Evolutionary conservation across 2,888 invertebrate genomes (phyloP).

Genomic region (Anorthoa munda): DNA sequence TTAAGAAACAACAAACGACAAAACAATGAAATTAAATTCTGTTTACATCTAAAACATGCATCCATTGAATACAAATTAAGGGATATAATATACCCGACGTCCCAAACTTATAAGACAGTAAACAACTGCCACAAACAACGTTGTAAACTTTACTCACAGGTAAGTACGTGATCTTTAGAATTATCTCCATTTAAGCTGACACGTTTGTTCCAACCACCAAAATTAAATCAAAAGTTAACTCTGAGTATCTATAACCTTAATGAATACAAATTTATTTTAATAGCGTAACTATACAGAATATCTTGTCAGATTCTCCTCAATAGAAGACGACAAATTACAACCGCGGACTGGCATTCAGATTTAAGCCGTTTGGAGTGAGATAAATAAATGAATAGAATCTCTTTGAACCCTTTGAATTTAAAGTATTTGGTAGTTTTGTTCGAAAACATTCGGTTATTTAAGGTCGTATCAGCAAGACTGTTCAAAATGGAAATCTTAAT

Average conservation of each 20-base stretch:
- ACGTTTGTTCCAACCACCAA: background rate
- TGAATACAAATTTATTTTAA: slow-evolving; percentile 31
- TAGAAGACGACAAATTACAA: slow-evolving; percentile 17
- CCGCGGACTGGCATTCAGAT: slow-evolving; percentile 19
- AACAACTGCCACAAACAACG: slow-evolving; percentile 1
- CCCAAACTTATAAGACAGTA: background rate
- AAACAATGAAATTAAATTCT: background rate
- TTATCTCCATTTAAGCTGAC: slow-evolving; percentile 5
- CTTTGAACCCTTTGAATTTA: slow-evolving; percentile 21
- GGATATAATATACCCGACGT: background rate
- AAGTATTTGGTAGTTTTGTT: slow-evolving; percentile 28
- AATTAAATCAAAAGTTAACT: slow-evolving; percentile 2
- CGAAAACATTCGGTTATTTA: slow-evolving; percentile 10
- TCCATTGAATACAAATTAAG: slow-evolving; percentile 14
- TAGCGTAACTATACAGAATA: background rate
- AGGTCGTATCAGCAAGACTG: background rate
- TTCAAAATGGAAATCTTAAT: slow-evolving; percentile 5
- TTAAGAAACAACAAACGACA: background rate
- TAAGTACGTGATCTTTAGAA: slow-evolving; percentile 7
- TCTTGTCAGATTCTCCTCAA: slow-evolving; percentile 9
- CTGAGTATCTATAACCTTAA: background rate
- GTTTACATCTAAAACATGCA: background rate
- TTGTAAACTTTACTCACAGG: background rate
- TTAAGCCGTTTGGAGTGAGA: background rate
- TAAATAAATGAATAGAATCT: slow-evolving; percentile 37